Conservation (phyloP, 2,888 invertebrate genomes). For the Eilema caniola region DNA sequence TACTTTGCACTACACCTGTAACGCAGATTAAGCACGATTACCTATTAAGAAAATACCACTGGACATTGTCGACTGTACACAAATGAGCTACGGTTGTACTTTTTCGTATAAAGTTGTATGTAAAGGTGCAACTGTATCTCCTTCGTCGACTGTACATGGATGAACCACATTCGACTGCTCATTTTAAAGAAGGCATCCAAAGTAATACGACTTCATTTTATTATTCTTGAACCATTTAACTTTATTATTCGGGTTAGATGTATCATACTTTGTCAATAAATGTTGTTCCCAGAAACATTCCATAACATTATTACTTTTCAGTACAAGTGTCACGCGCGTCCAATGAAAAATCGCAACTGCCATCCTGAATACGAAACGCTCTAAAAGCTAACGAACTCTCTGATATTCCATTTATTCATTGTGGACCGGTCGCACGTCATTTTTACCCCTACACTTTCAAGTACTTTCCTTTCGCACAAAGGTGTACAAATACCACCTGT, state of each 20-base stretch:
- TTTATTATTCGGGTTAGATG: background rate
- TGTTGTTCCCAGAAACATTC: slow-evolving; percentile 2
- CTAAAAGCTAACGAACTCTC: slow-evolving; percentile 41
- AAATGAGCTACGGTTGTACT: no score
- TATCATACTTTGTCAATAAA: slow-evolving; percentile 6
- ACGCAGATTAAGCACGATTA: background rate
- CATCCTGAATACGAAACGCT: slow-evolving; percentile 37
- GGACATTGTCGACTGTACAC: no score
- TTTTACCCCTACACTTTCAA: slow-evolving; percentile 37
- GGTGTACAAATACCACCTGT: slow-evolving; percentile 59
- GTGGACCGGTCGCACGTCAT: slow-evolving; percentile 31
- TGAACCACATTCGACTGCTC: no score
- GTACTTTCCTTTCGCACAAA: slow-evolving; percentile 49
- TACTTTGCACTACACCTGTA: background rate
- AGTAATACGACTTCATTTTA: background rate
- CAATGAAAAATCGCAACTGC: slow-evolving; percentile 32
- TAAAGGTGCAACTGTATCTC: no score
- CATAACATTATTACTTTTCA: slow-evolving; percentile 22
- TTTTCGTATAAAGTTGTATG: no score
- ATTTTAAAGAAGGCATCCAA: background rate
- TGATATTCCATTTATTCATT: slow-evolving; percentile 38
- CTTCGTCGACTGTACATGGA: no score
- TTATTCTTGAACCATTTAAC: background rate
- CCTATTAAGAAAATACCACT: no score
- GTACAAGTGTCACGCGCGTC: slow-evolving; percentile 35